Evolutionary conservation across 2,888 invertebrate genomes (phyloP), one percentile per base, ranked within the genome.

Genomic region (Melanophora roralis): DNA sequence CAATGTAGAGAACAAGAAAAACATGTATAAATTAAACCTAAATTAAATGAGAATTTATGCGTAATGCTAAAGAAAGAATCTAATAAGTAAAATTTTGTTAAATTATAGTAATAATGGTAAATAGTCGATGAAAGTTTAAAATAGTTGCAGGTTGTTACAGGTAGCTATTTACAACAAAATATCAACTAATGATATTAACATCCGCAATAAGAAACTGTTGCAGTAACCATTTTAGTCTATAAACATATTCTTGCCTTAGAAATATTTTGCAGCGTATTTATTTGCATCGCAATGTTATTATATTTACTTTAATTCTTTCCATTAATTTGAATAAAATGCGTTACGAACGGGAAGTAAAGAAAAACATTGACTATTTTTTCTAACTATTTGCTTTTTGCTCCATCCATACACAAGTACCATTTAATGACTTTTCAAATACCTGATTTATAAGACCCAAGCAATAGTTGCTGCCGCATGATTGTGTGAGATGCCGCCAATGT

Each of bases 241-340:
- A 19, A 7, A 19, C 49, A 40, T 60, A 64, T 53, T 51, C 36
- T 19, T 27, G 59, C 49, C 49, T 40, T 32, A 51, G 51, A 51
- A 51, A 60, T 60, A 60, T 49, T 69, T 45, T 43, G 51, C 21
- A 16, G 45, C 16, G 16, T 16, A 51, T n/a, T 12, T 21, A 59
- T 12, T 6, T 34, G 4, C 8, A 8, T 34, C 5, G 34, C 34
- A 38, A 47, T 64, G 65, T 65, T 45, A 32, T 57, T 47, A 47
- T 59, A 51, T 67, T 67, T 65, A 49, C 23, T 80, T 73, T 80
- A 68, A 64, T 72, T 65, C 69, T 53, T 55, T 47, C 38, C 60
- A 53, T 51, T 76, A 72, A 80, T 80, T 80, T 80, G 62, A 80
- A 80, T 76, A 80, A 73, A 80, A 80, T 80, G 80, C 80, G 80